These are phyloP conservation scores for Montipora efflorescens DNA, from an alignment of 64 coral and sea anemone species.

Conservation along the genomic window DNA sequence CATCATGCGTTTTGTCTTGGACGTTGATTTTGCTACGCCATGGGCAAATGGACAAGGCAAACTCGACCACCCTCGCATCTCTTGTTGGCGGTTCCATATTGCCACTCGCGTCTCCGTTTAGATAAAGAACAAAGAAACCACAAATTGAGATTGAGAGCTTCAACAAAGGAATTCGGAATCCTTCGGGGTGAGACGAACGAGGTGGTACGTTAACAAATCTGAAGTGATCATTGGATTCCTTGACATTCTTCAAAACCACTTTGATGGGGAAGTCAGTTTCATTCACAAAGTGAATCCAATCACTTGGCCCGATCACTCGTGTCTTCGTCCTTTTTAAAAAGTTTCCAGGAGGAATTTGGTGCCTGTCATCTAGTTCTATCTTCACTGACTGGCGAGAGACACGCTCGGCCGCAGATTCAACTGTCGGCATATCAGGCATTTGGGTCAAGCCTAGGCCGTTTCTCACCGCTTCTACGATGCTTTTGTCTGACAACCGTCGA, in stretches of 20 bases:
- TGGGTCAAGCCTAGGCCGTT: neutral
- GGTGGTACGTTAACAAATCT: neutral
- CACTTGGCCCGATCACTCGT: neutral
- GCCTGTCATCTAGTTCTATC: neutral
- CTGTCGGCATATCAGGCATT: neutral
- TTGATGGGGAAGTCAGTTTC: constrained; percentile 35
- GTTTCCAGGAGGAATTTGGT: neutral
- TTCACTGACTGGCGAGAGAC: constrained; percentile 33
- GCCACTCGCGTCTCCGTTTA: neutral
- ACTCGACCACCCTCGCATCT: constrained; percentile 1
- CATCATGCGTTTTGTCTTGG: neutral
- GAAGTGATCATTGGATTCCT: neutral
- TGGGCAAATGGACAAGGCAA: neutral
- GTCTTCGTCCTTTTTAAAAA: neutral
- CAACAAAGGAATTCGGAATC: neutral
- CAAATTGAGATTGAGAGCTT: neutral
- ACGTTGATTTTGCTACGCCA: neutral
- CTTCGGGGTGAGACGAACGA: neutral
- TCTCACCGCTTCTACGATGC: neutral
- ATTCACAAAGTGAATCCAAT: constrained; percentile 26
- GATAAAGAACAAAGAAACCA: neutral
- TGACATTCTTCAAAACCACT: neutral
- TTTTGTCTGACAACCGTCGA: neutral
- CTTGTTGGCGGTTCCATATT: neutral
- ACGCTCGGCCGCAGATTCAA: constrained; percentile 1